Conservation (phyloP, 1,140 invertebrate species). For the Neelides sp. region DNA sequence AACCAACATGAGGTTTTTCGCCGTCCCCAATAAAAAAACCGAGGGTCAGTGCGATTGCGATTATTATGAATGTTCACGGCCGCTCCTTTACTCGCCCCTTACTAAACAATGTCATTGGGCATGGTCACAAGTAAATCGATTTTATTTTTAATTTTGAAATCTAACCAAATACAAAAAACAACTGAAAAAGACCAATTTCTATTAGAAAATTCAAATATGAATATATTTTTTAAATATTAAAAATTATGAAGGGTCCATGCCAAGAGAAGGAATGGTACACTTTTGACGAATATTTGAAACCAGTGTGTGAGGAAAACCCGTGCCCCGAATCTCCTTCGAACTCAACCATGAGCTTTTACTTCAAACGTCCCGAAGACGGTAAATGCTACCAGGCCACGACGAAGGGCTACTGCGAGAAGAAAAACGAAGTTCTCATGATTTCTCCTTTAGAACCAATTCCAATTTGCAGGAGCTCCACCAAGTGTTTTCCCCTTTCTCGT, state of each 20-base stretch:
- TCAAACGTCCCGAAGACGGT: constrained; percentile 13
- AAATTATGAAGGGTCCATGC: constrained; percentile 22
- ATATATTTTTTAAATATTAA: no score
- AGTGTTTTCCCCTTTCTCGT: constrained; percentile 12
- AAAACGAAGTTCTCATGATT: constrained; percentile 14
- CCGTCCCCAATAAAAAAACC: no score
- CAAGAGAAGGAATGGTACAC: constrained; percentile 15
- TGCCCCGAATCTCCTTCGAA: constrained; percentile 1
- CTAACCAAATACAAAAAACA: no score
- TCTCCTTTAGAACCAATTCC: constrained; percentile 19
- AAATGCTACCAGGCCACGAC: constrained; percentile 16
- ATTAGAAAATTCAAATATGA: no score
- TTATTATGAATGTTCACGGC: no score
- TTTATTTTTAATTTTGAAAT: no score
- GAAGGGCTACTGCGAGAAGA: constrained; percentile 10
- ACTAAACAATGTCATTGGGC: no score
- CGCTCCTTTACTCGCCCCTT: no score
- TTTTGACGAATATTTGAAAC: constrained; percentile 10
- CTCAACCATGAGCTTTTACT: constrained; percentile 14
- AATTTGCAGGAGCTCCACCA: constrained; percentile 6
- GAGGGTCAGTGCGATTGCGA: no score
- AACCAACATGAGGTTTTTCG: no score
- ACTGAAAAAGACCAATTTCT: no score
- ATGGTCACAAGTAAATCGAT: no score
- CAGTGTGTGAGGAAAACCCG: constrained; percentile 8